Evolutionary conservation across 2,113 vertebrate species (phyloP), one percentile per base, ranked within the genome.

Genomic region (Beaufortia kweichowensis): DNA sequence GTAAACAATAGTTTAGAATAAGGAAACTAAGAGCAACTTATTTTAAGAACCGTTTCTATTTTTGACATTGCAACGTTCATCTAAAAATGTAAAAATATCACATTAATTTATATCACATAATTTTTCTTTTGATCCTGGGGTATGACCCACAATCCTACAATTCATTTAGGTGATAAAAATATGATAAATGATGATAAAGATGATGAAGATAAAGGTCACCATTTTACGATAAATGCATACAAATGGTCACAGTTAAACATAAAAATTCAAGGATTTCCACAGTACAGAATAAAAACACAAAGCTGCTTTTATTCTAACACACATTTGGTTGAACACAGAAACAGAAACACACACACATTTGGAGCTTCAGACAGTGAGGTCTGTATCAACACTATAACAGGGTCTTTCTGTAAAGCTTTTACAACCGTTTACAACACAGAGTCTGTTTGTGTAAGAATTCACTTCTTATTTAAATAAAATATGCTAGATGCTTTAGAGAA

Each of bases 271-370:
- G 2, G 24, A 50, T 64, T n/a, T 1, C 15, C 26, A 31, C 9
- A 17, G 62, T 24, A 8, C 4, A 39, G 1, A 29, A 12, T 12
- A 9, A 63, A 26, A 23, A 41, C 46, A 81, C 74, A 78, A 41
- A 70, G 73, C 57, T 63, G 15, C 17, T 3, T 26, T 56, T 86
- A 64, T 85, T 50, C 56, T 23, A 24, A 61, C 48, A 74, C 23
- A 62, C 10, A 60, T 19, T n/a, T n/a, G n/a, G n/a, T n/a, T n/a
- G n/a, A 29, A 39, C 19, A 17, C 33, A 12, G 31, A 43, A 63
- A 75, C 55, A 39, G 15, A 69, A 31, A 67, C 77, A 67, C 64
- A 60, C 76, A 75, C 79, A 65, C 41, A 63, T 3, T 11, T 60
- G 75, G 29, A 56, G 39, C 61, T 46, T 60, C 64, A 68, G 41